These are phyloP conservation scores for Ctenicera cuprea DNA, from an alignment of 2,888 invertebrate genomes.

Conservation along the genomic window DNA sequence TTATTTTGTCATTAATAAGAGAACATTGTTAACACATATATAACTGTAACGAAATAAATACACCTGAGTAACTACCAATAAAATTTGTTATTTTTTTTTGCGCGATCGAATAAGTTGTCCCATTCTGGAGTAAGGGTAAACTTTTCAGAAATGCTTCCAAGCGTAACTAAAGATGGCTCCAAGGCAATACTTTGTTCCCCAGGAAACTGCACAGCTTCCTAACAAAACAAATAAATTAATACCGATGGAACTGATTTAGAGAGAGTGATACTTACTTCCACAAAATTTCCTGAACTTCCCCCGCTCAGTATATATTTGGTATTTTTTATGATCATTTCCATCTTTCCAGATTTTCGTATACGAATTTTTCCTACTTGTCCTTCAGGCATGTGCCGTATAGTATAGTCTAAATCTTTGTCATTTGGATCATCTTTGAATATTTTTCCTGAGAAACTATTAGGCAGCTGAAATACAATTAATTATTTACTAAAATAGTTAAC, in stretches of 20 bases:
- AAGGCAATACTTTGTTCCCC: conserved; percentile 53
- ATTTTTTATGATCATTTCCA: conserved; percentile 66
- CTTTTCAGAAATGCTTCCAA: conserved; percentile 64
- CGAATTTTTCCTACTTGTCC: conserved; percentile 68
- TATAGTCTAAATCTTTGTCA: conserved; percentile 36
- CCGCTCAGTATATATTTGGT: conserved; percentile 64
- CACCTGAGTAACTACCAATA: conserved; percentile 24
- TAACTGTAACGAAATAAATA: conserved; percentile 10
- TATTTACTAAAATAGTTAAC: too few species aligned
- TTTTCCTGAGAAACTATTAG: conserved; percentile 68
- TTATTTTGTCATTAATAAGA: too few species aligned
- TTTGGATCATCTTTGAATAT: conserved; percentile 66
- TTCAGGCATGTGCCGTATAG: conserved; percentile 65
- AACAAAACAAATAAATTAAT: conserved; percentile 21
- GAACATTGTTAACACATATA: neutral
- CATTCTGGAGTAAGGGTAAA: conserved; percentile 65
- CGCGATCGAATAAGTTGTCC: conserved; percentile 55
- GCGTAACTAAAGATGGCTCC: conserved; percentile 57
- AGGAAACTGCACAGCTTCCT: conserved; percentile 56
- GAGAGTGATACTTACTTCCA: conserved; percentile 50
- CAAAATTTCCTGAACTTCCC: conserved; percentile 54
- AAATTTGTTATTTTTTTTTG: conserved; percentile 34
- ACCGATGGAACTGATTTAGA: neutral
- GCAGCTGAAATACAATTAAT: conserved; percentile 61
- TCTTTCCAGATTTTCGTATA: conserved; percentile 66